Percentiles rank a stretch among this genome's conserved stretches.
phyloP scores from a whole-genome alignment of 2,888 invertebrate species.

The Spodoptera picta region DNA sequence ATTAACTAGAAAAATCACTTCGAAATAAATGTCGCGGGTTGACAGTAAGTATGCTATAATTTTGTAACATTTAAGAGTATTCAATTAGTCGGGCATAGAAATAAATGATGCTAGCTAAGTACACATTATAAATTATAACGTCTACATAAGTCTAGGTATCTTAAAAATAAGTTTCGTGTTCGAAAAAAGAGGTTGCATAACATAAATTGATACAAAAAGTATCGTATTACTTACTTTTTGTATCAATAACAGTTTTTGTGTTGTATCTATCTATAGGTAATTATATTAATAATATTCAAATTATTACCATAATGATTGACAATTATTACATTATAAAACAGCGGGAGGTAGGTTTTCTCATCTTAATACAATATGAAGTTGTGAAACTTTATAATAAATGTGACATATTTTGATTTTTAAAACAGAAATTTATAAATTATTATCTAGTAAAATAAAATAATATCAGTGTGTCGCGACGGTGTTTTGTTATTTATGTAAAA shows the following conservation, averaged over 20 bases:
- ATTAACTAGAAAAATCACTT: background rate
- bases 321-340: constrained; percentile 52
- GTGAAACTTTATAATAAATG: constrained; percentile 38
- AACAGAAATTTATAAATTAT: constrained; percentile 24
- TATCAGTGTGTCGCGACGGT: constrained; percentile 19
- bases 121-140: background rate
- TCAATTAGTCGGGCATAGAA: background rate
- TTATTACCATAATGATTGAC: constrained; percentile 49
- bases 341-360: constrained; percentile 31
- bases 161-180: background rate
- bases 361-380: constrained; percentile 24
- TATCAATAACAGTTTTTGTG: background rate
- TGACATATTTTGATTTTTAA: constrained; percentile 15
- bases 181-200: background rate
- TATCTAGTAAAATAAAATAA: constrained; percentile 1
- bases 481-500: constrained; percentile 16
- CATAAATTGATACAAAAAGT: background rate
- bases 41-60: constrained; percentile 5
- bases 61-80: background rate
- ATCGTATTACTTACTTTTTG: too few species aligned
- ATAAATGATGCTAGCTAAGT: background rate
- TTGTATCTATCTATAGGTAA: background rate
- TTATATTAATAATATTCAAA: constrained; percentile 12
- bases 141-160: background rate
- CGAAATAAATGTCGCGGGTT: background rate